Base-by-base conservation (phyloP, 2,797 vertebrate species). In the Cryptoprocta ferox region DNA sequence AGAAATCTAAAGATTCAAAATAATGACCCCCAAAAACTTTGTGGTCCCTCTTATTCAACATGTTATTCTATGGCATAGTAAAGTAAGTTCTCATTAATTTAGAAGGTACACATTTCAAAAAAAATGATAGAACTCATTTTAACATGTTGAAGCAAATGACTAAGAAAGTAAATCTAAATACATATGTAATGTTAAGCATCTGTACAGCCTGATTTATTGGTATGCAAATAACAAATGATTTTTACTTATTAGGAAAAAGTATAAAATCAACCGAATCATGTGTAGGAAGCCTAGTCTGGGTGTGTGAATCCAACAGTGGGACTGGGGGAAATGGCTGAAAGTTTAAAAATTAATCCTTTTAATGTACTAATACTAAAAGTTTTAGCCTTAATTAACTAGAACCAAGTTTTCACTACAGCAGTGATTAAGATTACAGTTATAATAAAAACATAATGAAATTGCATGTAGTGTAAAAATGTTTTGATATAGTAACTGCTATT, bases 201-300 rank as follows among this genome's bases (percentile, higher is more conserved):
- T 91, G 35, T 53, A 70, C 2, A 87, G 13, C 0, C 16, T 89
- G 15, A 39, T 42, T 92, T 59, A 80, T 65, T 68, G 50, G 10
- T 65, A 63, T 92, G 32, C 32, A 94, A 94, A 95, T 92, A 82
- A 82, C 11, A 28, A 91, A 61, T 79, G 12, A 83, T 59, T 87
- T 95, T 92, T 91, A 79, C 26, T 87, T 92, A 83, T 88, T 66
- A 82, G 70, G 45, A 84, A 96, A 93, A 76, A 84, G 19, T 26
- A 61, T 59, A 92, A 71, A 68, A 59, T 4, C 16, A 59, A 28
- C 6, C 56, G 9, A 68, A 11, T 16, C 30, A 83, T 3, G 6
- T 6, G 4, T 63, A 70, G 42, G 15, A 90, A 94, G 24, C 2
- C 30, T 71, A 12, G 76, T 88, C 65, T 37, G 73, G 68, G 75